Evolutionary conservation across 2,797 vertebrate genomes (phyloP).

Genomic region (Sylvilagus floridanus): DNA sequence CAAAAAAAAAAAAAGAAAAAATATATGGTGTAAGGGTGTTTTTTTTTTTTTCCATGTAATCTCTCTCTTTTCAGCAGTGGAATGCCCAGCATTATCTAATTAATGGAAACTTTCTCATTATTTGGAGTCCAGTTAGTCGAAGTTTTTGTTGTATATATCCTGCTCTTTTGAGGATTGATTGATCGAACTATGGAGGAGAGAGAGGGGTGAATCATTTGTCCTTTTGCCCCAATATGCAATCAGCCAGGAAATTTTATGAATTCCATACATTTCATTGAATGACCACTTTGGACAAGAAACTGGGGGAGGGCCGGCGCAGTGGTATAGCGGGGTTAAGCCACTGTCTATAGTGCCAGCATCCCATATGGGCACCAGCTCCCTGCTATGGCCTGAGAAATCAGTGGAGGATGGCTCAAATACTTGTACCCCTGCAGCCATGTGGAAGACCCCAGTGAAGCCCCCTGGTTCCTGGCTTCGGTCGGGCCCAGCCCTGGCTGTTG

Average conservation of each 20-base stretch:
- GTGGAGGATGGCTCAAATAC: too few relatives aligned
- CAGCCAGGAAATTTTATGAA: conserved; percentile 22
- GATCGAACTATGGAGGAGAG: not conserved
- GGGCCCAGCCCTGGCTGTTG: too few relatives aligned
- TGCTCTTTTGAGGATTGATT: conserved; percentile 1
- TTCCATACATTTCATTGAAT: conserved; percentile 40
- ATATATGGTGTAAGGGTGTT: not conserved
- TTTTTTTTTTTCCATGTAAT: not conserved
- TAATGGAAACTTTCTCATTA: not conserved
- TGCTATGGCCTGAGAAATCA: too few relatives aligned
- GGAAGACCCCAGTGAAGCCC: too few relatives aligned
- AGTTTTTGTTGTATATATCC: not conserved
- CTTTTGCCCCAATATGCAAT: not conserved
- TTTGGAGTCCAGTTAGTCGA: not conserved
- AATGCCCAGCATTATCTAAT: not conserved
- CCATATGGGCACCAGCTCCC: too few relatives aligned
- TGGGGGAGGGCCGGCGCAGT: not conserved
- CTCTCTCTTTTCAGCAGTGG: not conserved
- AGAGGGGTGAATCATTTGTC: conserved; percentile 44
- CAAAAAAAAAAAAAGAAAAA: conserved; percentile 12
- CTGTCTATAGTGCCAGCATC: too few relatives aligned
- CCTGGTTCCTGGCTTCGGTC: too few relatives aligned
- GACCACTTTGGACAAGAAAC: not conserved
- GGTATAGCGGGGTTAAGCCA: too few relatives aligned
- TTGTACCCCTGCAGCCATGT: too few relatives aligned